Conservation (phyloP, 2,797 vertebrate species). For the Typhlichthys subterraneus region DNA sequence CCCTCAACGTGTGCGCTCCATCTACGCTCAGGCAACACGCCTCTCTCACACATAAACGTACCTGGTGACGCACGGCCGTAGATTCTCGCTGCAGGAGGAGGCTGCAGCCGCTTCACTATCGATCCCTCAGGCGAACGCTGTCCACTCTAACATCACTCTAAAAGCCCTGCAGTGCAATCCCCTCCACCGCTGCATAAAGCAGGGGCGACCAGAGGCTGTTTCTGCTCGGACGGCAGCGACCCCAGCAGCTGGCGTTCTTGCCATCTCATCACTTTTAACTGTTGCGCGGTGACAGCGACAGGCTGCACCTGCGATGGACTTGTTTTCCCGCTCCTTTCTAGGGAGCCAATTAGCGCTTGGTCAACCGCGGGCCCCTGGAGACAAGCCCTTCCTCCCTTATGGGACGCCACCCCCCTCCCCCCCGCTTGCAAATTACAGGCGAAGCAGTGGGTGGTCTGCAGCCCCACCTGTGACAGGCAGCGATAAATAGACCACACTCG, state of each 20-base stretch:
- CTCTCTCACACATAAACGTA: constrained; percentile 37
- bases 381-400: constrained; percentile 39
- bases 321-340: constrained; percentile 55
- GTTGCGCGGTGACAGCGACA: constrained; percentile 44
- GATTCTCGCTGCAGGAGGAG: constrained; percentile 60
- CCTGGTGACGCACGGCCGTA: constrained; percentile 29
- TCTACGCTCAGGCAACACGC: constrained; percentile 28
- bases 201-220: constrained; percentile 15
- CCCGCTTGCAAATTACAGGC: constrained; percentile 60
- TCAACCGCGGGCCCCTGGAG: constrained; percentile 56
- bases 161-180: constrained; percentile 73
- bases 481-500: constrained; percentile 58
- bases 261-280: constrained; percentile 46
- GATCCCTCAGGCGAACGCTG: constrained; percentile 62
- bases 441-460: constrained; percentile 47
- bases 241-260: constrained; percentile 43
- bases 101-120: constrained; percentile 59
- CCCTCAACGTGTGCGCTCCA: constrained; percentile 30
- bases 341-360: constrained; percentile 74
- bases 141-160: constrained; percentile 69
- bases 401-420: constrained; percentile 31
- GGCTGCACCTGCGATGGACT: constrained; percentile 51
- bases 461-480: constrained; percentile 33
- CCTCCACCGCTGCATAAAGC: constrained; percentile 63
- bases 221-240: constrained; percentile 51